Evolutionary conservation across 2,797 vertebrate genomes (phyloP).

Genomic region (Tragopan temminckii): DNA sequence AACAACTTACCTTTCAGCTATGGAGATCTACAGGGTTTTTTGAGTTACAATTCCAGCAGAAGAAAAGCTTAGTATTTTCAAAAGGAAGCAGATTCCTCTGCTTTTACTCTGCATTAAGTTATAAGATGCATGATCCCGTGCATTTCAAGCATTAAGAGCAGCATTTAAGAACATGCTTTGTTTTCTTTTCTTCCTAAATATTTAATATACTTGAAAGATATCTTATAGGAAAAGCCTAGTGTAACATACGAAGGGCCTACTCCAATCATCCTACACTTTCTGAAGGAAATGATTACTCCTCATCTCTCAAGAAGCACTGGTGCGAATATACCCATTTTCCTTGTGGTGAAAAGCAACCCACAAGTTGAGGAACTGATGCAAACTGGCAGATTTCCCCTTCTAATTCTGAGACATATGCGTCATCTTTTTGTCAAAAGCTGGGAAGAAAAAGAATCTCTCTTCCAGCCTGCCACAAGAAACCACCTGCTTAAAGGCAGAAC

Average conservation of each 20-base stretch:
- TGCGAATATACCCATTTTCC: conserved; percentile 49
- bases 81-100: background rate
- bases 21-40: background rate
- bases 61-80: background rate
- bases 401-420: conserved; percentile 76
- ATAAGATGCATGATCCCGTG: background rate
- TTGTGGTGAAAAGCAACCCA: conserved; percentile 71
- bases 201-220: background rate
- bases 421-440: conserved; percentile 75
- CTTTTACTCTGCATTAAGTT: background rate
- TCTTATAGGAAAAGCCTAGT: background rate
- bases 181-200: background rate
- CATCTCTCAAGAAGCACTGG: conserved; percentile 53
- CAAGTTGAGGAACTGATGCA: conserved; percentile 75
- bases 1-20: conserved; percentile 37
- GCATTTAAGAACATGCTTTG: background rate
- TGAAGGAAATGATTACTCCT: conserved; percentile 39
- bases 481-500: conserved; percentile 72
- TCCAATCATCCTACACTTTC: conserved; percentile 50
- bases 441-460: conserved; percentile 66
- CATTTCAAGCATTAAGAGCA: background rate
- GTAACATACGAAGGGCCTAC: conserved; percentile 33
- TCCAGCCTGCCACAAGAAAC: conserved; percentile 69
- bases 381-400: conserved; percentile 77
- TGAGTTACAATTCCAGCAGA: conserved; percentile 2